These are phyloP conservation scores for Heliangelus exortis DNA, from an alignment of 2,797 vertebrate genomes.

Conservation along the genomic window DNA sequence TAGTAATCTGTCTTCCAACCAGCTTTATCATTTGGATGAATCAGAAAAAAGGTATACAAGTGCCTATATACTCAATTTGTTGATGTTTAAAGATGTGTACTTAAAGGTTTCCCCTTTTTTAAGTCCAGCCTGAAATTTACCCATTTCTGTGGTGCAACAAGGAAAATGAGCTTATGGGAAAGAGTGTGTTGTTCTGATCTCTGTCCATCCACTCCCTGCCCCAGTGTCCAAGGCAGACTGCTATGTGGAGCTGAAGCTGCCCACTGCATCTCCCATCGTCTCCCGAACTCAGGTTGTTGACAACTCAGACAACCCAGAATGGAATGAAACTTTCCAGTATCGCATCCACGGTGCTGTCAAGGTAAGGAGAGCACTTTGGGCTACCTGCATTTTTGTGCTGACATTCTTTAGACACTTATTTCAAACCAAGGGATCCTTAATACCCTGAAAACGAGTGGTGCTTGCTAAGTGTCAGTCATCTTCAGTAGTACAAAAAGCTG, in stretches of 20 bases:
- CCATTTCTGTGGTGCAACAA: background rate
- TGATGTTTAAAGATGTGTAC: background rate
- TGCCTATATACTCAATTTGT: background rate
- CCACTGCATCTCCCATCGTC: slow-evolving; percentile 70
- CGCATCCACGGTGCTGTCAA: slow-evolving; percentile 78
- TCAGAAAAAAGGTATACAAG: background rate
- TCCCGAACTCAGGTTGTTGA: slow-evolving; percentile 72
- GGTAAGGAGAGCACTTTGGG: slow-evolving; percentile 51
- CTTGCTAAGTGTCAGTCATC: background rate
- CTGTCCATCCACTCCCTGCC: background rate
- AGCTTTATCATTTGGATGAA: background rate
- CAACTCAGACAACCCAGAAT: slow-evolving; percentile 80
- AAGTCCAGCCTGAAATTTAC: background rate
- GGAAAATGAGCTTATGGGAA: background rate
- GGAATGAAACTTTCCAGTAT: slow-evolving; percentile 82
- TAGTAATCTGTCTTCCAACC: background rate
- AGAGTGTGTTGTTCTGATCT: background rate
- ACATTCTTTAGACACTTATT: background rate
- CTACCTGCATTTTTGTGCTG: background rate
- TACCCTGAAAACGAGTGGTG: background rate
- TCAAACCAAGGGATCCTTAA: background rate
- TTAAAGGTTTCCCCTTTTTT: background rate
- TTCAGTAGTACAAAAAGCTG: background rate
- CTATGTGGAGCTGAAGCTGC: slow-evolving; percentile 77
- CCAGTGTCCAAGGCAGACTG: slow-evolving; percentile 82